Evolutionary conservation across 2,888 invertebrate genomes (phyloP), one percentile per base, ranked within the genome.

Genomic region (Dastarcus helophoroides): DNA sequence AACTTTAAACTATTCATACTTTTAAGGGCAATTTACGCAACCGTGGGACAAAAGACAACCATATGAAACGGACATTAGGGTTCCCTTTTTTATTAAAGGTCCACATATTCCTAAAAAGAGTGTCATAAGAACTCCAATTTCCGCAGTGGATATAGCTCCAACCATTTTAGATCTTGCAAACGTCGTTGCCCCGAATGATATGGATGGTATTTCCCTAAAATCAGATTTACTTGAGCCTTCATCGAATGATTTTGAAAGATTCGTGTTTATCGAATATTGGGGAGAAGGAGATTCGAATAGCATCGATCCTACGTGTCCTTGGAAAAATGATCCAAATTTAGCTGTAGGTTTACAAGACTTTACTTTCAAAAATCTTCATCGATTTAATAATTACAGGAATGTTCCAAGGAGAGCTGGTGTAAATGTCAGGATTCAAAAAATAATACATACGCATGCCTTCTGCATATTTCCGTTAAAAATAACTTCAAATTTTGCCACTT

Each of bases 1-100:
- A 17, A 17, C 19, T 7, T 19, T 4, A 3, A 15, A 8, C 22
- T 26, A n/a, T 23, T 16, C 7, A 19, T n/a, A 19, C 7, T 14
- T 39, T 46, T 3, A 54, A 84, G 89, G 90, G 7, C 90, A 91
- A 63, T 90, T 88, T 60, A 76, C 82, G 2, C 75, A 86, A 63
- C 81, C 88, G 0, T 77, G 76, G 63, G 91, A 93, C 60, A 93
- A 93, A 53, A 67, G 91, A 2, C 88, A 89, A 48, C 83, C 85
- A 0, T 93, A 93, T 58, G 89, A 93, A 54, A 79, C 85, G 0
- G 93, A 93, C 51, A 78, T 90, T 23, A 71, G 77, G 43, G 78
- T 93, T 0, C 91, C 91, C 0, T 64, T 93, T 3, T 50, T 89
- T 26, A 72, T 93, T 2, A 66, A 77, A 25, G 91, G 88, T 0